Evolutionary conservation across 2,797 vertebrate genomes (phyloP).

Genomic region (Spinus olivaceus): DNA sequence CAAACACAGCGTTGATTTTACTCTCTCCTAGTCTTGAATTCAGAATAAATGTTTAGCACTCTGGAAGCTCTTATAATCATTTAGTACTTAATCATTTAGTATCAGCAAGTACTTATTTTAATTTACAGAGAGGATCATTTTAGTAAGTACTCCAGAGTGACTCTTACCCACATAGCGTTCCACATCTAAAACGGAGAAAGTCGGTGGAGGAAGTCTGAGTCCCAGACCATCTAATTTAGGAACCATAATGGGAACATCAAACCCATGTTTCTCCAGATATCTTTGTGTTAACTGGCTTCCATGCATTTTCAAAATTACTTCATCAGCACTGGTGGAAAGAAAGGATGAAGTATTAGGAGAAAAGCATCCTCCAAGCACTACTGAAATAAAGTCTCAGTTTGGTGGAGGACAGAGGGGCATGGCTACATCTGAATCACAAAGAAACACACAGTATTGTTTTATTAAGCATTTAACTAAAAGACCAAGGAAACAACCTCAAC

Average conservation of each 20-base stretch:
- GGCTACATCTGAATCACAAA: background rate
- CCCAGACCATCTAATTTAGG: slow-evolving; percentile 91
- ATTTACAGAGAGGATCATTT: background rate
- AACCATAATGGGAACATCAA: slow-evolving; percentile 89
- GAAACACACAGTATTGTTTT: background rate
- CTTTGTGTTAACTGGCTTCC: slow-evolving; percentile 90
- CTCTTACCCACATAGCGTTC: slow-evolving; percentile 91
- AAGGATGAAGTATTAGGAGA: background rate
- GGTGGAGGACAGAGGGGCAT: background rate
- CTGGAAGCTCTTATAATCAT: background rate
- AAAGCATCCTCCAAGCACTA: background rate
- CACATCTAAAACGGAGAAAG: slow-evolving; percentile 92
- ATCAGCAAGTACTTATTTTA: background rate
- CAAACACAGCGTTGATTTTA: background rate
- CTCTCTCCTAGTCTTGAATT: background rate
- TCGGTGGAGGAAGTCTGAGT: slow-evolving; percentile 86
- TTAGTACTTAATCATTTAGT: background rate
- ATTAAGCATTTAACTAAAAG: background rate
- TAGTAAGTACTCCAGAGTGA: background rate
- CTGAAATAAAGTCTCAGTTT: background rate
- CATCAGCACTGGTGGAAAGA: slow-evolving; percentile 83
- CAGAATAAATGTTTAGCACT: background rate
- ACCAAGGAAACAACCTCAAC: background rate
- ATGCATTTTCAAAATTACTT: slow-evolving; percentile 89
- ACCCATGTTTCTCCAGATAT: slow-evolving; percentile 94